A percentile compares a stretch with the other conserved stretches of the same genome.
These are phyloP conservation scores for Falco biarmicus DNA, from an alignment of 2,797 vertebrate genomes.

Conservation along the genomic window DNA sequence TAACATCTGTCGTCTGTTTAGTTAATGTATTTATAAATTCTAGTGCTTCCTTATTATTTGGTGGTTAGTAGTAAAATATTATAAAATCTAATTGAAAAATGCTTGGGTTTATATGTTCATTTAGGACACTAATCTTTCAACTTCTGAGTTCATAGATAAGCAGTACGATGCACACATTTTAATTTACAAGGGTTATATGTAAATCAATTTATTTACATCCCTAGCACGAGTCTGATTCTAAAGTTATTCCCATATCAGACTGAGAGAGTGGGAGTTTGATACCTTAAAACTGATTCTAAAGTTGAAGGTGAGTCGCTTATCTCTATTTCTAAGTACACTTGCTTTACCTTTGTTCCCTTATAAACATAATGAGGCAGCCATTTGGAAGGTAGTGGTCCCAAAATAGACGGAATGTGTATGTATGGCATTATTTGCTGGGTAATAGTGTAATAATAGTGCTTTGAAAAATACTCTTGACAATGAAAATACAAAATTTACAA, in stretches of 20 bases:
- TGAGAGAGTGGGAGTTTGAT: background rate
- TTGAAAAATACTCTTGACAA: background rate
- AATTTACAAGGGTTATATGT: background rate
- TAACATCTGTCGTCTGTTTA: slow-evolving; percentile 40
- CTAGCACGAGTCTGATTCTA: background rate
- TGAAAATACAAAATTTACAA: background rate
- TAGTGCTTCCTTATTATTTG: slow-evolving; percentile 27
- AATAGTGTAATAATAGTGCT: background rate
- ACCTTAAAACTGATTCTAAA: background rate
- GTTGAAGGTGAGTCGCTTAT: background rate
- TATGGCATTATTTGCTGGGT: background rate
- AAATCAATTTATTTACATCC: background rate
- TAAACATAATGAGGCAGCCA: background rate
- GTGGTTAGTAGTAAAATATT: slow-evolving; percentile 20
- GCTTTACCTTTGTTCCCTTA: background rate
- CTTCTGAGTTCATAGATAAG: background rate
- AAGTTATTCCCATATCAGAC: background rate
- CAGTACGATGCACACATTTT: background rate
- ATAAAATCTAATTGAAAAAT: slow-evolving; percentile 10
- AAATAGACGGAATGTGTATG: background rate
- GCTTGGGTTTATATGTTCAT: background rate
- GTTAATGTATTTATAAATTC: slow-evolving; percentile 26
- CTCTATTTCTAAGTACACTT: background rate
- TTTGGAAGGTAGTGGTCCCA: background rate
- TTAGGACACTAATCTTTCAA: background rate